phyloP scores from a whole-genome alignment of 2,888 invertebrate species.

The Drosophila nigritarsus region DNA sequence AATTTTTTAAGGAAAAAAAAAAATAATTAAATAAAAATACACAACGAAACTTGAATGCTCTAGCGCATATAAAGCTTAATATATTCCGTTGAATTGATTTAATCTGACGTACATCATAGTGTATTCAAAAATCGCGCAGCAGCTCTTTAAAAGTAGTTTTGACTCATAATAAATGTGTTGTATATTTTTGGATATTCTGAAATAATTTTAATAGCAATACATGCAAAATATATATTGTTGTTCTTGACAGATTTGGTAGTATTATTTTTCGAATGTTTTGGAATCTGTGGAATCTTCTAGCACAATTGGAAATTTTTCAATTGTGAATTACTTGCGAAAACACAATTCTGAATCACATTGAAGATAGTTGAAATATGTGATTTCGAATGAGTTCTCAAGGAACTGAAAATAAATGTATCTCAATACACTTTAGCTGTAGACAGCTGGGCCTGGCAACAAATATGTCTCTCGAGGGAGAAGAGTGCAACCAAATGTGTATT shows the following conservation, averaged over 20 bases:
- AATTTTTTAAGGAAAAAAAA: conserved; percentile 25
- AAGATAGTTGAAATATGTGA: not conserved
- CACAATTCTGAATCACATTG: not conserved
- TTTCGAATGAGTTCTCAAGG: not conserved
- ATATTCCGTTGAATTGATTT: not conserved
- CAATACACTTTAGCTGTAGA: not conserved
- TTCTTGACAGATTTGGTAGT: conserved; percentile 5
- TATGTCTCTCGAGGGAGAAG: not conserved
- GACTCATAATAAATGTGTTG: conserved; percentile 1
- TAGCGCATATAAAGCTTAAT: not conserved
- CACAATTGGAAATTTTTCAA: not conserved
- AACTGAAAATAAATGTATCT: not conserved
- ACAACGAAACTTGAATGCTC: conserved; percentile 9
- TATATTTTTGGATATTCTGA: not conserved
- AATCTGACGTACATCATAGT: not conserved
- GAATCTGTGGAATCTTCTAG: not conserved
- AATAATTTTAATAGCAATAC: conserved; percentile 5
- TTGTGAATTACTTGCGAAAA: not conserved
- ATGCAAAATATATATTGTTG: not conserved
- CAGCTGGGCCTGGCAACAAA: not conserved
- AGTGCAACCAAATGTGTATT: not conserved
- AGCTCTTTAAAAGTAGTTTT: no score
- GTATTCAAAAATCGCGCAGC: not conserved
- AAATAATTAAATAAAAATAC: not conserved
- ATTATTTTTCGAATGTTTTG: not conserved